Evolutionary conservation across 2,113 vertebrate species (phyloP), one percentile per base, ranked within the genome.

Genomic region (Xiphophorus couchianus): DNA sequence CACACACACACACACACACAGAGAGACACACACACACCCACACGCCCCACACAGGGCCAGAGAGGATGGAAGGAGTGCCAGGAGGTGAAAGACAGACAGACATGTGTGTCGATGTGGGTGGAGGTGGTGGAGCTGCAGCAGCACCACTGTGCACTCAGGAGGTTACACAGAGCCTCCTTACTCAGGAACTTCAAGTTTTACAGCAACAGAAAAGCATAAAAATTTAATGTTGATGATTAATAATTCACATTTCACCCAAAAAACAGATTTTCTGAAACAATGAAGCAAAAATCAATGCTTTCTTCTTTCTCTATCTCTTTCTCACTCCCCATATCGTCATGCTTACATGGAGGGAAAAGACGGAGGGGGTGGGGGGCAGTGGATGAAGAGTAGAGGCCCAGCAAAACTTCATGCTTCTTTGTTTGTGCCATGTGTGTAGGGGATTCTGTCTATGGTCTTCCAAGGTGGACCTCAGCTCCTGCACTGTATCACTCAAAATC

Each of bases 161-260:
- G 86, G 81, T 85, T 80, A 81, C 42, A 65, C 61, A 62, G 69
- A 79, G 81, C 77, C 71, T 76, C 71, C 58, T 72, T 70, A 68
- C 84, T 81, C 83, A 91, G 91, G 91, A 91, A 91, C 85, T 86
- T 80, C 86, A 77, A 84, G 85, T 91, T 93, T 92, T 93, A 86
- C 82, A 89, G 75, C 83, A 87, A 83, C 89, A 92, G 89, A 90
- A 85, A 74, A 75, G 87, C 91, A 93, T 95, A 90, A 94, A 94
- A 93, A 92, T 93, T 94, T 91, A 94, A 95, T 93, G 93, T 93
- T 80, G 86, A 69, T 83, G 22, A 94, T 95, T 91, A 95, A 95
- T 95, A 93, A 94, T 95, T 95, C 92, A 95, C 87, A 92, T 94
- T 93, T 92, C 86, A 85, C 84, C 68, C 63, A 89, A 91, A 93